phyloP scores from a whole-genome alignment of 2,113 vertebrate genomes.

The Struthidea cinerea region DNA sequence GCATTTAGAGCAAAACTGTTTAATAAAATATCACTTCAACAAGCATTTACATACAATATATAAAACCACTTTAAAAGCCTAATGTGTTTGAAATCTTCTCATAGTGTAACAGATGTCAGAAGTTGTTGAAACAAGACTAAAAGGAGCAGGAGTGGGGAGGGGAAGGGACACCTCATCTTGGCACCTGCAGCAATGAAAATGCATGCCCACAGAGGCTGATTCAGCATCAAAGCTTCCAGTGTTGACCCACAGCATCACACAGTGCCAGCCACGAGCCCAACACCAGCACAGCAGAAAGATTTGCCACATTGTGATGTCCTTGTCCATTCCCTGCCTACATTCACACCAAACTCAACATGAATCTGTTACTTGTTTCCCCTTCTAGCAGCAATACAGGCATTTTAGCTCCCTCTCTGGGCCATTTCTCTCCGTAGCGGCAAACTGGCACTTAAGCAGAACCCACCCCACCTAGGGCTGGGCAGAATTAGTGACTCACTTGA shows the following conservation, averaged over 20 bases:
- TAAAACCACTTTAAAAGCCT: conserved; percentile 47
- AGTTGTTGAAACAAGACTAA: not conserved
- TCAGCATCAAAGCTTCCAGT: not conserved
- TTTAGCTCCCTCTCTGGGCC: not conserved
- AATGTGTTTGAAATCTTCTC: not conserved
- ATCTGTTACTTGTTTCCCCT: not conserved
- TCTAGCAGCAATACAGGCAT: not conserved
- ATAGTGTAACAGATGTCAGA: not conserved
- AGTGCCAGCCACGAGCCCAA: fast-evolving
- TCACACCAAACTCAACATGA: not conserved
- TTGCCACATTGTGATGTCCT: not conserved
- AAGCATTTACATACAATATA: conserved; percentile 60
- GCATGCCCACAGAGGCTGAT: not conserved
- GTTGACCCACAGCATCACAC: not conserved
- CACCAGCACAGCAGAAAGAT: not conserved
- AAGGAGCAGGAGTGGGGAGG: not conserved
- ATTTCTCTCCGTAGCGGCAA: not conserved
- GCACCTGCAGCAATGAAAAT: not conserved
- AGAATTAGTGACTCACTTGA: not conserved
- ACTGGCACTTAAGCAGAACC: not conserved
- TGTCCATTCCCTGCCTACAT: not conserved
- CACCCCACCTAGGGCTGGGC: not conserved
- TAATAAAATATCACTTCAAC: conserved; percentile 65
- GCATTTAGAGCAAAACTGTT: conserved; percentile 50
- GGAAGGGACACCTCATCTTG: not conserved